phyloP scores from a whole-genome alignment of 2,113 vertebrate genomes.

The Furnarius figulus region DNA sequence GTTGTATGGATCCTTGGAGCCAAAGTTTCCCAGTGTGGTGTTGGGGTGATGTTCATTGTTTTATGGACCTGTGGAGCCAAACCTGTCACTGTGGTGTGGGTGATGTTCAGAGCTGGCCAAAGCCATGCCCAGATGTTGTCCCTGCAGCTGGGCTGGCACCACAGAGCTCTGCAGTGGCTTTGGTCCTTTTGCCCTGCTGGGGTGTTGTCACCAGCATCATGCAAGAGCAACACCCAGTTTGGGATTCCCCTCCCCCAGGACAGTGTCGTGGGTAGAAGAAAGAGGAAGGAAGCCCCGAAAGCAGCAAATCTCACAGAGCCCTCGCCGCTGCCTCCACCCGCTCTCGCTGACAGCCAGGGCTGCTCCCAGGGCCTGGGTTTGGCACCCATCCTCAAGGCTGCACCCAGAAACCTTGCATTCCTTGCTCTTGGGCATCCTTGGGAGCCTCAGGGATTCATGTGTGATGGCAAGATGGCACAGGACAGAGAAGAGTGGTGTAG shows the following conservation, averaged over 20 bases:
- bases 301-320: constrained; percentile 16
- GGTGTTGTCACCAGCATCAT: neutral
- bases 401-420: accelerated
- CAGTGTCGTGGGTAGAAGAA: constrained; percentile 24
- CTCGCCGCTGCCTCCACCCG: neutral
- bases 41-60: too few species aligned
- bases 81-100: too few species aligned
- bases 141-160: neutral
- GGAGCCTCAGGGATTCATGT: neutral
- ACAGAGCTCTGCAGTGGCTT: accelerated
- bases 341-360: accelerated
- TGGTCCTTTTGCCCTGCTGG: too few species aligned
- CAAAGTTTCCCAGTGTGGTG: too few species aligned
- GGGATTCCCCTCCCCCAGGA: constrained; percentile 54
- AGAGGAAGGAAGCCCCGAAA: constrained; percentile 80
- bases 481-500: constrained; percentile 71
- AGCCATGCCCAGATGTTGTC: accelerated
- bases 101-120: neutral
- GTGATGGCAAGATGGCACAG: constrained; percentile 72
- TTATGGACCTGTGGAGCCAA: neutral
- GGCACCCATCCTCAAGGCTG: neutral
- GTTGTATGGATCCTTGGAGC: too few species aligned
- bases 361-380: neutral
- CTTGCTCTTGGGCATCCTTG: accelerated
- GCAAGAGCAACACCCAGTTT: neutral